phyloP scores from a whole-genome alignment of 1,140 invertebrate genomes.

The Drosophila simulans region DNA sequence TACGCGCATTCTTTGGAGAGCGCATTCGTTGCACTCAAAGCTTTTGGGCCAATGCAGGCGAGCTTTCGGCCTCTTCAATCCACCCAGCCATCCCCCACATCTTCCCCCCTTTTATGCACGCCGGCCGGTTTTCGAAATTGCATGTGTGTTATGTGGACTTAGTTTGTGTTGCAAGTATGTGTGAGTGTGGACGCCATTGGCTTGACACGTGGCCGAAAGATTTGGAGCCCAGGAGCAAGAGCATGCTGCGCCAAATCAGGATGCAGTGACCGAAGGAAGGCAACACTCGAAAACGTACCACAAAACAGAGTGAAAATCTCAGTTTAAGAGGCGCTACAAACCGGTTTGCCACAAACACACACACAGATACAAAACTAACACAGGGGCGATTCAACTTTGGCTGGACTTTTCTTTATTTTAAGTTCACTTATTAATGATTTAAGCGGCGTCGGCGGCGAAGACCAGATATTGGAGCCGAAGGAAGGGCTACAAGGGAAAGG shows the following conservation, averaged over 20 bases:
- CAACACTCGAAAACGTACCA: slow-evolving; percentile 65
- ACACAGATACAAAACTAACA: slow-evolving; percentile 11
- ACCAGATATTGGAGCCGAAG: slow-evolving; percentile 19
- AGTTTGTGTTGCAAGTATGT: slow-evolving; percentile 2
- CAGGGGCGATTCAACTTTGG: slow-evolving; percentile 54
- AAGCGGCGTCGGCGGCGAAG: slow-evolving; percentile 43
- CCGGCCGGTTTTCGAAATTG: slow-evolving; percentile 71
- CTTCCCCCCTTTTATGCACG: slow-evolving; percentile 48
- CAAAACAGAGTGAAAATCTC: slow-evolving; percentile 29
- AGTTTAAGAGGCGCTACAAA: slow-evolving; percentile 52
- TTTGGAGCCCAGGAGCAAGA: slow-evolving; percentile 63
- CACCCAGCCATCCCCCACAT: slow-evolving; percentile 8
- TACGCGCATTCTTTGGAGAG: slow-evolving; percentile 17
- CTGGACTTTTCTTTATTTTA: slow-evolving; percentile 82
- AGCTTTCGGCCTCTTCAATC: slow-evolving; percentile 47
- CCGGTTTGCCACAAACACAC: slow-evolving; percentile 59
- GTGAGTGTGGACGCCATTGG: slow-evolving; percentile 74
- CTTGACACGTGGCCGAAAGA: slow-evolving; percentile 69
- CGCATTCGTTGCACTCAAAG: slow-evolving; percentile 64
- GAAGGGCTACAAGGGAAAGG: slow-evolving; percentile 8
- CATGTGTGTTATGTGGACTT: slow-evolving; percentile 58
- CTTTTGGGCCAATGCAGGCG: slow-evolving; percentile 59
- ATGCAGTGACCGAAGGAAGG: slow-evolving; percentile 37
- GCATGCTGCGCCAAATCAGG: slow-evolving; percentile 24
- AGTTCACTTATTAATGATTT: slow-evolving; percentile 83